These are phyloP conservation scores for Lamprotornis superbus DNA, from an alignment of 2,113 vertebrate species.

Conservation along the genomic window DNA sequence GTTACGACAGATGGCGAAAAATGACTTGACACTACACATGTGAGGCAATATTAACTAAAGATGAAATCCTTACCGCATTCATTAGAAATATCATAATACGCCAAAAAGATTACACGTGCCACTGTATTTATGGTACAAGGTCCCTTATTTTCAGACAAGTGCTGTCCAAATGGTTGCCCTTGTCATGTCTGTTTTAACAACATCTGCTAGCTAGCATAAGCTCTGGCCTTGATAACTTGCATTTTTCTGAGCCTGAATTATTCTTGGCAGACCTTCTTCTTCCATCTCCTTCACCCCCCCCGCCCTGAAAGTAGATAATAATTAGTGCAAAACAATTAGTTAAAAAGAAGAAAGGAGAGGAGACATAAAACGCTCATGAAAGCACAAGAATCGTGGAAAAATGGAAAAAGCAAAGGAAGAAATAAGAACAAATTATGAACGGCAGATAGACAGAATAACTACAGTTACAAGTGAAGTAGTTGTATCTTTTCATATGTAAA, in stretches of 20 bases:
- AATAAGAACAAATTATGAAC: not conserved
- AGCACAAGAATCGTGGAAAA: not conserved
- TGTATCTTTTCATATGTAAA: not conserved
- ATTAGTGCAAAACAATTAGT: not conserved
- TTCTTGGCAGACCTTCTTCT: not conserved
- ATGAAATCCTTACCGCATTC: not conserved
- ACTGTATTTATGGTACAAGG: not conserved
- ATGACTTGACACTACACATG: slow-evolving; percentile 10
- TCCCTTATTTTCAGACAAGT: slow-evolving; percentile 1
- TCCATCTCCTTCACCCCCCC: not conserved
- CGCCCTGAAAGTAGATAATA: not conserved
- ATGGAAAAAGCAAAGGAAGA: not conserved
- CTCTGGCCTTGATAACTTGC: slow-evolving; percentile 4
- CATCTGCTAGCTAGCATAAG: not conserved
- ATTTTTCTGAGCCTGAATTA: not conserved
- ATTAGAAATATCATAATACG: not conserved
- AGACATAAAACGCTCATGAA: not conserved
- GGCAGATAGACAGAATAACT: not conserved
- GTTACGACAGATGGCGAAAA: slow-evolving; percentile 32
- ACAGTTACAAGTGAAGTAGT: not conserved
- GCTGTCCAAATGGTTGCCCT: not conserved
- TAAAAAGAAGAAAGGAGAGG: not conserved
- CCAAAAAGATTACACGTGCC: not conserved
- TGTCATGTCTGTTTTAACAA: not conserved
- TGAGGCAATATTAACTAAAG: not conserved